Base-by-base conservation (phyloP, 2,113 vertebrate species). In the Catharus fuscescens region DNA sequence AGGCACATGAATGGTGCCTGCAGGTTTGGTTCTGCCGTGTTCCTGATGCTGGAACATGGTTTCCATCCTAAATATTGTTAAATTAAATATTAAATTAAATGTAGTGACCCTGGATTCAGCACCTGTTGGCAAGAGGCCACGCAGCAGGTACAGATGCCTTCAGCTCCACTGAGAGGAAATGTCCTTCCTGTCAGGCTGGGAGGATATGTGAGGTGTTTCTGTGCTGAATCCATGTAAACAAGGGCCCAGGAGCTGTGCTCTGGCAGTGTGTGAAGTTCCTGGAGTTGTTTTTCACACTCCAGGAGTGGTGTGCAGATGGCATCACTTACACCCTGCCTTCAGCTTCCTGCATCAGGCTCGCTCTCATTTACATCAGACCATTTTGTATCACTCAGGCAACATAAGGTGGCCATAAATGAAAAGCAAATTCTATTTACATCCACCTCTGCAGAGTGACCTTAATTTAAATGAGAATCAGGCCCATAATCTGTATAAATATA, bases 401-500 rank as follows among this genome's bases (percentile, higher is more conserved):
- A 66, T 86, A 82, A 88, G 59, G 64, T 47, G 74, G 24, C 38
- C 42, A 8, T 73, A 96, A 92, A 94, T 73, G 82, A 90, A 88
- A 67, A 92, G 80, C 73, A 94, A 86, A 81, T 93, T 94, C 92
- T 95, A 32, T 81, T 95, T 96, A 86, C 92, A 79, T 79, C 86
- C 69, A 57, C 86, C 69, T 93, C 80, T 90, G 80, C 80, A 69
- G 77, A 72, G 61, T 93, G 93, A 92, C 95, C 92, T 97, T 96
- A 90, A 96, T 96, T 95, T 96, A 96, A 96, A 97, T 88, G 95
- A 96, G 95, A 92, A 96, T 94, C 93, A 93, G 95, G 92, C 92
- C 95, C 93, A 53, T 97, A 96, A 97, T 96, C 96, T 95, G 88
- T 94, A 96, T 97, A 94, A 97, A 96, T 97, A 96, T 95, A 91